These are phyloP conservation scores for Holcopasites calliopsidis DNA, from an alignment of 1,140 invertebrate genomes.

Conservation along the genomic window DNA sequence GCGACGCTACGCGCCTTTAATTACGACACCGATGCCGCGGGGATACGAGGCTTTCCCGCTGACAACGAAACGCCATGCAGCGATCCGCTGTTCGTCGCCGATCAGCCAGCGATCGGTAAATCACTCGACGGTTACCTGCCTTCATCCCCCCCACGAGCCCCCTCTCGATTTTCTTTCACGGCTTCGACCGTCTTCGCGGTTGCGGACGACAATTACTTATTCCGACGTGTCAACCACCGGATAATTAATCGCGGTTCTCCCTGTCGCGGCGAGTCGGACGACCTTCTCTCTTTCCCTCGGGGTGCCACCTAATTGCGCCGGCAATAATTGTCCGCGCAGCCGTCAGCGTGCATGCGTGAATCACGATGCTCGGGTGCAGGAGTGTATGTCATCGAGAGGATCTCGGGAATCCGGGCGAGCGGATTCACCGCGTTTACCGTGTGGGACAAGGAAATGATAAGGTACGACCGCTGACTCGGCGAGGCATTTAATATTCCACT, in stretches of 20 bases:
- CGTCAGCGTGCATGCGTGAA: conserved; percentile 31
- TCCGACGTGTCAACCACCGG: conserved; percentile 56
- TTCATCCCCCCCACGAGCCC: too few relatives aligned
- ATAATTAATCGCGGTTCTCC: conserved; percentile 53
- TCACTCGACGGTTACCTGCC: too few relatives aligned
- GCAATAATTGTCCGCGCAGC: conserved; percentile 36
- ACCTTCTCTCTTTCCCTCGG: neutral
- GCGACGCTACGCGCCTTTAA: conserved; percentile 34
- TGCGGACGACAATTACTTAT: conserved; percentile 56
- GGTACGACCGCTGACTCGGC: neutral
- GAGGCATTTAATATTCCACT: conserved; percentile 13
- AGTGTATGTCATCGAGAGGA: conserved; percentile 20
- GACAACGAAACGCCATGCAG: conserved; percentile 53
- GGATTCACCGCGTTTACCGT: conserved; percentile 8
- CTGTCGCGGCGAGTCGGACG: neutral
- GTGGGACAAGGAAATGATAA: conserved; percentile 14
- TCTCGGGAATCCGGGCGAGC: neutral
- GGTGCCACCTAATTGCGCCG: conserved; percentile 34
- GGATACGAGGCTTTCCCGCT: neutral
- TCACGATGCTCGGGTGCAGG: conserved; percentile 9
- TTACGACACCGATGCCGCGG: conserved; percentile 19
- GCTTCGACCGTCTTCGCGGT: neutral
- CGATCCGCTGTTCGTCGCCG: conserved; percentile 50
- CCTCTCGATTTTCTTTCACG: conserved; percentile 34
- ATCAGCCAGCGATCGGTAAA: conserved; percentile 54